Evolutionary conservation across 2,888 invertebrate genomes (phyloP), one percentile per base, ranked within the genome.

Genomic region (Drepana falcataria): DNA sequence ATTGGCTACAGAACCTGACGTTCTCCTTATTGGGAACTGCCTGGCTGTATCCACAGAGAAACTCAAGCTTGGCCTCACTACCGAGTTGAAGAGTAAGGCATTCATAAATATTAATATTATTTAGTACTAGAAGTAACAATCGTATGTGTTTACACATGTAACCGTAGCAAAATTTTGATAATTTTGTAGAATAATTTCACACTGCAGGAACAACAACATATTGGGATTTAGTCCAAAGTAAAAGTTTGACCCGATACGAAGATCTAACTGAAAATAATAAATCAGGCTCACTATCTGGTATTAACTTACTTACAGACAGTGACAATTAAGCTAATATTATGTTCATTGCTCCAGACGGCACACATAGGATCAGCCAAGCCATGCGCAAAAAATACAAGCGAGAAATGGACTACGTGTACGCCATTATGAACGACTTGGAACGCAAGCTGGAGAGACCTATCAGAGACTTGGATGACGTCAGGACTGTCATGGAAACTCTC

Each of bases 341-440:
- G 49, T 34, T 35, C 35, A 55, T 40, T 51, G 54, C 59, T 61
- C 7, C 61, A 94, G 94, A 94, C 56, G 94, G 95, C 51, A 95
- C 94, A 7, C 93, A 94, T 64, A 93, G 95, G 85, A 96, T 97
- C 68, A 96, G 97, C 1, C 95, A 96, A 83, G 95, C 96, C 35
- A 94, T 97, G 94, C 95, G 96, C 68, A 97, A 97, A 75, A 96
- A 97, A 73, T 97, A 97, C 76, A 94, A 96, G 70, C 93, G 97
- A 35, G 97, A 97, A 87, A 97, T 97, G 97, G 97, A 97, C 77
- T 97, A 97, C 70, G 96, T 97, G 7, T 97, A 97, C 72, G 96
- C 96, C 0, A 95, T 98, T 37, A 97, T 98, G 85, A 97, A 95
- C 68, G 98, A 98, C 81, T 95, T 98, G 93, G 97, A 96, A 73